These are phyloP conservation scores for Pandemis corylana DNA, from an alignment of 2,888 invertebrate species.

Conservation along the genomic window DNA sequence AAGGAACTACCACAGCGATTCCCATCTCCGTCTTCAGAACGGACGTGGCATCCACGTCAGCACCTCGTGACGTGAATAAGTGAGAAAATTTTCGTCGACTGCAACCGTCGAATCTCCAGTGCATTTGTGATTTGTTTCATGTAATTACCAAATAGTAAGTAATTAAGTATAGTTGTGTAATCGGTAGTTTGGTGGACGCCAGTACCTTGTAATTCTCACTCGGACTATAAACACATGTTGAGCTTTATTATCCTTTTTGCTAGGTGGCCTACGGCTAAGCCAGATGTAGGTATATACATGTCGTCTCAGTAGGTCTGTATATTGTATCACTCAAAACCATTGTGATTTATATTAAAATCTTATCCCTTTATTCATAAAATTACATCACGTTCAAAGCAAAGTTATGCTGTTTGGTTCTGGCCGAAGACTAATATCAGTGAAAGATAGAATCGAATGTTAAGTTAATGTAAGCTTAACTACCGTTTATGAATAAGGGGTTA, in stretches of 20 bases:
- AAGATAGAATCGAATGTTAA: no score
- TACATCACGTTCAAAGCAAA: no score
- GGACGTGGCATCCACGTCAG: conserved; percentile 63
- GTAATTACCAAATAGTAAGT: conserved; percentile 70
- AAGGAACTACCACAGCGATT: conserved; percentile 90
- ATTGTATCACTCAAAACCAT: conserved; percentile 23
- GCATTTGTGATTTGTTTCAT: conserved; percentile 76
- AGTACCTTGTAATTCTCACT: conserved; percentile 63
- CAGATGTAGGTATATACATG: conserved; percentile 6
- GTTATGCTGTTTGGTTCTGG: no score
- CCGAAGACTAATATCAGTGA: no score
- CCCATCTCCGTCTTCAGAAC: conserved; percentile 81
- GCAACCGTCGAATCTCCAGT: conserved; percentile 58
- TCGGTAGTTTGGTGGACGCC: conserved; percentile 52
- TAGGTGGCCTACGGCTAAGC: conserved; percentile 26
- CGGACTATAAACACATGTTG: conserved; percentile 40
- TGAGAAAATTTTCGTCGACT: conserved; percentile 42
- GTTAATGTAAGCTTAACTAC: no score
- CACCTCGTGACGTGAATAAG: conserved; percentile 68
- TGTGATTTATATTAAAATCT: conserved; percentile 32
- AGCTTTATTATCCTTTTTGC: conserved; percentile 30
- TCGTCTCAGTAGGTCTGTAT: conserved; percentile 11
- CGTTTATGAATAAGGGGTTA: not conserved
- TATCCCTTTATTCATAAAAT: not conserved
- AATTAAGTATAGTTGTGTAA: conserved; percentile 48